These are phyloP conservation scores for Ectropis grisescens DNA, from an alignment of 1,140 invertebrate genomes.

Conservation along the genomic window DNA sequence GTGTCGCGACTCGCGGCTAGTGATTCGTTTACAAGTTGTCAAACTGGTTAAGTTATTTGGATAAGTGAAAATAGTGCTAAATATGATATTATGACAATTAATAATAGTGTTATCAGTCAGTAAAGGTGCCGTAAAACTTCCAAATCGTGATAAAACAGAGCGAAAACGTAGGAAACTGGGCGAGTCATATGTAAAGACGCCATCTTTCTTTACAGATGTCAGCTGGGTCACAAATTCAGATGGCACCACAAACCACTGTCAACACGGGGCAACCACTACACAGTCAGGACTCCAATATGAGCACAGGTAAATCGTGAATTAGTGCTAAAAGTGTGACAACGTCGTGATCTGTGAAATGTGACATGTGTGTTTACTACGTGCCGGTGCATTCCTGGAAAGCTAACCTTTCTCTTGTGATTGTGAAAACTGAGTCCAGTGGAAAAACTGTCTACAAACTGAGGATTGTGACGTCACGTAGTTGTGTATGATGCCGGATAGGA, in stretches of 20 bases:
- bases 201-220: constrained; percentile 85
- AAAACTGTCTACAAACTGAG: constrained; percentile 41
- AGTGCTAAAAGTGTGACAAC: constrained; percentile 49
- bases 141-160: no score
- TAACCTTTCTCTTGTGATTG: constrained; percentile 35
- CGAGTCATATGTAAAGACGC: constrained; percentile 68
- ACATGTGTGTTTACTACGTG: constrained; percentile 35
- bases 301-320: constrained; percentile 80
- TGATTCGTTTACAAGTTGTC: constrained; percentile 66
- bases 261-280: constrained; percentile 88
- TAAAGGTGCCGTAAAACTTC: no score
- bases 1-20: constrained; percentile 61
- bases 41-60: constrained; percentile 66
- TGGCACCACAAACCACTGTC: constrained; percentile 91
- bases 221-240: constrained; percentile 94
- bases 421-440: constrained; percentile 31
- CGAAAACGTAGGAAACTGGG: constrained; percentile 20
- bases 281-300: constrained; percentile 97
- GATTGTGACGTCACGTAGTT: constrained; percentile 54
- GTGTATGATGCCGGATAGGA: constrained; percentile 61
- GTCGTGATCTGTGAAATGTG: constrained; percentile 47
- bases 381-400: constrained; percentile 20
- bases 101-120: no score
- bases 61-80: constrained; percentile 42
- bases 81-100: no score